phyloP scores from a whole-genome alignment of 1,140 invertebrate species.

The Trinorchestia longiramus region DNA sequence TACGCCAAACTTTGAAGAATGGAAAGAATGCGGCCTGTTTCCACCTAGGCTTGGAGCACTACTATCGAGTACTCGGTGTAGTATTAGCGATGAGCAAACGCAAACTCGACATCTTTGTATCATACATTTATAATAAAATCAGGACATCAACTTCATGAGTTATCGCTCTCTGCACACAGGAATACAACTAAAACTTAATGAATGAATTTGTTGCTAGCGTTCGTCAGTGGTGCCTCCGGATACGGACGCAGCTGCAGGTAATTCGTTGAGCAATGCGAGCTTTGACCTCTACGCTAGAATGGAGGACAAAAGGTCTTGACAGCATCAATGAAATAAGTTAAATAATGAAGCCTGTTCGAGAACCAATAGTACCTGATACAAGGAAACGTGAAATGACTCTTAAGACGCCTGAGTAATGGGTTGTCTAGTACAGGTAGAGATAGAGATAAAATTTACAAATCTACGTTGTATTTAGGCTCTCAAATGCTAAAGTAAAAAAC shows the following conservation, averaged over 20 bases:
- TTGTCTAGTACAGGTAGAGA: background rate
- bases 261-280: background rate
- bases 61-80: background rate
- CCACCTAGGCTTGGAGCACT: background rate
- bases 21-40: background rate
- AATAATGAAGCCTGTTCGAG: background rate
- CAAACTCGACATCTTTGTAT: background rate
- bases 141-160: background rate
- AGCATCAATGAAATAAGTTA: constrained; percentile 15
- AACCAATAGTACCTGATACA: background rate
- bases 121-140: background rate
- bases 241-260: constrained; percentile 38
- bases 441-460: background rate
- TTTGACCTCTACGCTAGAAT: background rate
- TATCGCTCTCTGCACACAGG: background rate
- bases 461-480: background rate
- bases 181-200: background rate
- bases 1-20: background rate
- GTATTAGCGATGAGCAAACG: background rate
- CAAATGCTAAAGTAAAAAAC: background rate
- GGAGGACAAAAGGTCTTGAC: background rate
- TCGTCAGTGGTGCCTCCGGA: background rate
- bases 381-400: background rate
- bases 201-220: background rate
- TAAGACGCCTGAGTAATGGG: background rate